Evolutionary conservation across 1,140 invertebrate genomes (phyloP), one percentile per base, ranked within the genome.

Genomic region (Leptinotarsa texana): DNA sequence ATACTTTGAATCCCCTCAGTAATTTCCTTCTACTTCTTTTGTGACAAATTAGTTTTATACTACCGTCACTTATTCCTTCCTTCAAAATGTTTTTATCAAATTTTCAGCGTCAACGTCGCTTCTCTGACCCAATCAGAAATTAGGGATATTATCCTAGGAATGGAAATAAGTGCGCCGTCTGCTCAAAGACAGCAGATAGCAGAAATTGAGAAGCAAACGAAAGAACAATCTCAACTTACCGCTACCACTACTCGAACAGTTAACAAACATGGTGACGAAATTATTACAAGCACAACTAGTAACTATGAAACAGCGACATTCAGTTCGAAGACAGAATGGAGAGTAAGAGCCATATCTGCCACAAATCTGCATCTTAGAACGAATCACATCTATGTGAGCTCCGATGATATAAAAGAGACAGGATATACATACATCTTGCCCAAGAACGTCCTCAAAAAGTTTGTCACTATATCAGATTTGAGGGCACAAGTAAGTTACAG

Each of bases 121-220:
- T 99, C 98, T 0, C 87, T 99, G 13, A 99, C 98, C 0, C 98
- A 99, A 84, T 99, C 97, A 0, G 98, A 99, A 89, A 99, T 99
- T 82, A 92, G 98, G 75, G 98, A 99, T 85, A 99, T 99, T 75
- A 99, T 99, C 82, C 89, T 99, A 33, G 98, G 98, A 83, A 99
- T 99, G 98, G 98, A 99, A 87, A 99, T 99, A 75, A 98, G 96
- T 49, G 98, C 98, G 1, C 98, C 98, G 0, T 99, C 97, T 0
- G 97, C 97, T 0, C 98, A 99, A 84, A 89, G 98, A 67, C 98
- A 99, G 85, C 98, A 99, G 86, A 99, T 99, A 79, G 98, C 98
- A 2, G 98, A 99, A 86, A 99, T 99, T 81, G 98, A 99, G 86
- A 99, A 99, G 85, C 98, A 99, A 87, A 99, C 98, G 6, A 99